A percentile compares a stretch with the other conserved stretches of the same genome.
phyloP scores from a whole-genome alignment of 2,797 vertebrate species.

The Merluccius polli region DNA sequence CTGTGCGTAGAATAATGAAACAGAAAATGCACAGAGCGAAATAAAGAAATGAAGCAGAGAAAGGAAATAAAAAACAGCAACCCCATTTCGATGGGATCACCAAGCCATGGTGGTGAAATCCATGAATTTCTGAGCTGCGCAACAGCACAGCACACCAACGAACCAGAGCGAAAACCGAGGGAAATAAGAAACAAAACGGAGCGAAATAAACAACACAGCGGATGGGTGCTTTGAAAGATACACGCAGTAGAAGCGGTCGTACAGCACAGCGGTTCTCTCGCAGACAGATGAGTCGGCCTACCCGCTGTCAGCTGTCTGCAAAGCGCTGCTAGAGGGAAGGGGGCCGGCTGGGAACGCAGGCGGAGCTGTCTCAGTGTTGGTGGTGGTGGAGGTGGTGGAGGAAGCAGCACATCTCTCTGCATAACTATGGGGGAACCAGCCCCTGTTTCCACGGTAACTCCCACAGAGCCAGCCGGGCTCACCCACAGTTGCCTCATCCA shows the following conservation, averaged over 20 bases:
- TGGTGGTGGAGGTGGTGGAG: neutral
- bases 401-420: slow-evolving; percentile 78
- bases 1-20: neutral
- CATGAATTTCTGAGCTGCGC: neutral
- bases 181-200: neutral
- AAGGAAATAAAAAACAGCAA: no score
- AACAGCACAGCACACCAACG: no score
- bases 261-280: neutral
- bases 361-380: neutral
- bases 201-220: neutral
- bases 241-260: neutral
- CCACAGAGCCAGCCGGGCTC: slow-evolving; percentile 89
- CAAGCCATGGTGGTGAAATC: neutral
- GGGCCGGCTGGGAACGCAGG: neutral
- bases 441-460: slow-evolving; percentile 78
- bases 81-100: no score
- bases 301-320: neutral
- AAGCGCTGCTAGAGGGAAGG: neutral
- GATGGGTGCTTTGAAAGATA: neutral
- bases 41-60: slow-evolving; percentile 15
- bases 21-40: neutral
- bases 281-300: neutral
- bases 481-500: slow-evolving; percentile 84
- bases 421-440: slow-evolving; percentile 97
- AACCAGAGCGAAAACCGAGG: neutral